These are phyloP conservation scores for Acrocephalus kingi DNA, from an alignment of 2,113 vertebrate species.

Conservation along the genomic window DNA sequence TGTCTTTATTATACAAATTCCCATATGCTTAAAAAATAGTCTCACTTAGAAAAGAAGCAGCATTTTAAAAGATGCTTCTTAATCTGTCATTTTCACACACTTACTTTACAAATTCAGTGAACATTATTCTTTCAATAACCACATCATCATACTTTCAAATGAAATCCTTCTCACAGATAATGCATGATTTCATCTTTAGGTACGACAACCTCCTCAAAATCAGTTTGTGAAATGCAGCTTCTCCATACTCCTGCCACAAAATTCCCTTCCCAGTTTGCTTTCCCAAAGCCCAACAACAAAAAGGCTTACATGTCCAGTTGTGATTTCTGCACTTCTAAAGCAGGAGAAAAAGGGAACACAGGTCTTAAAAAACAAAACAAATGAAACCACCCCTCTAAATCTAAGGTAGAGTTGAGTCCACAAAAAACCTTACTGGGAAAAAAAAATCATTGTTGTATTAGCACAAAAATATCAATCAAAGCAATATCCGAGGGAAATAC, in stretches of 20 bases:
- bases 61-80: neutral
- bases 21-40: conserved; percentile 3
- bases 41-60: conserved; percentile 36
- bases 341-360: neutral
- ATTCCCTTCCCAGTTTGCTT: neutral
- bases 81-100: conserved; percentile 33
- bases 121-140: neutral
- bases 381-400: neutral
- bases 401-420: neutral
- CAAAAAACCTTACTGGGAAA: neutral
- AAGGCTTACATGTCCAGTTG: neutral
- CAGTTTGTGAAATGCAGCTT: neutral
- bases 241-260: neutral
- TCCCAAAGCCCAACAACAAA: neutral
- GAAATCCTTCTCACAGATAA: neutral
- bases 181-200: neutral
- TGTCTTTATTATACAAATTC: conserved; percentile 34
- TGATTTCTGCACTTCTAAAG: neutral
- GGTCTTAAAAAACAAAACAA: neutral
- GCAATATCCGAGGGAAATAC: neutral
- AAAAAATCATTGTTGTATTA: neutral
- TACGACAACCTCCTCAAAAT: neutral
- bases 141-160: neutral
- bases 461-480: neutral
- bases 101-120: neutral